Base-by-base conservation (phyloP, 2,888 invertebrate species). In the Rotaria macrura region DNA sequence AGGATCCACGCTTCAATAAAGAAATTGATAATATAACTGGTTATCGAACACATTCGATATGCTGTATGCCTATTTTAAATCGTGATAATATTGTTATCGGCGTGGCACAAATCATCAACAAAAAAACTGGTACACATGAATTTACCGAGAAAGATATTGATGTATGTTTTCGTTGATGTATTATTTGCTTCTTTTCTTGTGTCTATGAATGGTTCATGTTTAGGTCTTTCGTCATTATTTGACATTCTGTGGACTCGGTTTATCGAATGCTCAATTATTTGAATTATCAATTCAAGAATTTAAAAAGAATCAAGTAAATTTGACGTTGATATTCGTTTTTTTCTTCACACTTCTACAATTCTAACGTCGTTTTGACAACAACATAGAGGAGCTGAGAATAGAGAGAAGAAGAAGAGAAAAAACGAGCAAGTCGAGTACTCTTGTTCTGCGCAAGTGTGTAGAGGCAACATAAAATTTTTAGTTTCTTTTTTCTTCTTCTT, bases 51-150 rank as follows among this genome's bases (percentile, higher is more conserved):
- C 92, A 93, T 87, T 93, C 93, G 47, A 95, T 95, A 74, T 92
- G 95, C 0, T 95, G 95, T 90, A 95, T 95, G 95, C 95, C 95
- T 0, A 94, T 95, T 74, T 94, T 94, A 90, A 94, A 34, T 92
- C 94, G 86, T 94, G 94, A 55, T 93, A 92, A 92, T 43, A 57
- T 79, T 17, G 83, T 83, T 34, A 95, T 95, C 87, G 95, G 95
- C 2, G 95, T 95, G 0, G 95, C 95, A 0, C 95, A 95, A 91
- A 95, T 95, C 95, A 94, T 95, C n/a, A 93, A 93, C 89, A 93
- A 93, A 88, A 87, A 90, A 74, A 89, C 89, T 88, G 92, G 92
- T 9, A 84, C 84, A 54, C 38, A 54, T 34, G 83, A 84, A 17
- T 25, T 49, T 40, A 79, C 79, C 25, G 25, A 9, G 4, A 79